These are phyloP conservation scores for Antedon mediterranea DNA, from an alignment of 53 echinoderm and acorn worm species.

Conservation along the genomic window DNA sequence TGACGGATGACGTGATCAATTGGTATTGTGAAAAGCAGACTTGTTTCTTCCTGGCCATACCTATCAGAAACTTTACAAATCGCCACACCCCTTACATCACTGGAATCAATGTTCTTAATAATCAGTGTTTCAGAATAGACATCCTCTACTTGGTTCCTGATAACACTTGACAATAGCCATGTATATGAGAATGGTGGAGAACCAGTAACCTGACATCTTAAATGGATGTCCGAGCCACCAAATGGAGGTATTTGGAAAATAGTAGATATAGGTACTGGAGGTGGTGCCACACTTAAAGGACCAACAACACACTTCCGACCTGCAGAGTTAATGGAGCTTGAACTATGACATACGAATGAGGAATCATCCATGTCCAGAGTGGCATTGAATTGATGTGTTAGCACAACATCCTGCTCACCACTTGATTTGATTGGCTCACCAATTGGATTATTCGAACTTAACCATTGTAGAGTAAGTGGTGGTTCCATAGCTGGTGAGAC, in stretches of 20 bases:
- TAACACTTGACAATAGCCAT: neutral
- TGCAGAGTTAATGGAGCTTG: neutral
- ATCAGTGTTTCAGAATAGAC: neutral
- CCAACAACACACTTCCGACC: neutral
- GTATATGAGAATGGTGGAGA: neutral
- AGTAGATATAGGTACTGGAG: neutral
- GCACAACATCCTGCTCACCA: neutral
- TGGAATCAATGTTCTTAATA: neutral
- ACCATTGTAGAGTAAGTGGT: neutral
- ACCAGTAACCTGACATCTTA: neutral
- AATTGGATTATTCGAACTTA: neutral
- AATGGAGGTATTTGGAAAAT: neutral
- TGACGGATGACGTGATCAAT: neutral
- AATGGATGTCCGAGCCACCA: neutral
- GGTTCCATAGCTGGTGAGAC: neutral
- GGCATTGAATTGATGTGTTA: neutral
- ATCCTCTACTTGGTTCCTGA: neutral
- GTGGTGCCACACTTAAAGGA: neutral
- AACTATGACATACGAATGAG: neutral
- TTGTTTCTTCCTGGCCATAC: neutral
- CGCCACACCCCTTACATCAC: neutral
- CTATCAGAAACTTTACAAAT: neutral
- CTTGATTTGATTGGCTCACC: neutral
- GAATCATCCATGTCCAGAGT: neutral
- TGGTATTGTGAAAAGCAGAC: neutral